These are phyloP conservation scores for Anomalospiza imberbis DNA, from an alignment of 2,797 vertebrate genomes.

Conservation along the genomic window DNA sequence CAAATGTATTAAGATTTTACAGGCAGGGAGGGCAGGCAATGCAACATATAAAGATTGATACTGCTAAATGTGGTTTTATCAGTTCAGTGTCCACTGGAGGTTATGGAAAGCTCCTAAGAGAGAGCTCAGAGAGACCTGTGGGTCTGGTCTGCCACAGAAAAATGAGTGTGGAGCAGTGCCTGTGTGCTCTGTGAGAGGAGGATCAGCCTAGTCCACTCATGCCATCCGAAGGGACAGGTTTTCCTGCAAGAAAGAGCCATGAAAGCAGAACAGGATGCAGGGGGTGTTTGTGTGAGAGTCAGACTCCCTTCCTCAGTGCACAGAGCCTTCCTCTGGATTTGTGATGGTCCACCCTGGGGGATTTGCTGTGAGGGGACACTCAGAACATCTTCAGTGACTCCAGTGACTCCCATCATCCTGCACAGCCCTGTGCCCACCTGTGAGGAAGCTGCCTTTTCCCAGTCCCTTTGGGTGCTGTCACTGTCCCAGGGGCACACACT, in stretches of 20 bases:
- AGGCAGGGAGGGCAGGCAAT: background rate
- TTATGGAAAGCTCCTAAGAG: background rate
- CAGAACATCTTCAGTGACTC: background rate
- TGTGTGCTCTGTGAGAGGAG: background rate
- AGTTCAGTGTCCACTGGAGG: background rate
- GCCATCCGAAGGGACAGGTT: background rate
- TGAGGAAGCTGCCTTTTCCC: background rate
- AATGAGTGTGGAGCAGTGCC: background rate
- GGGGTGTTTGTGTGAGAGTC: background rate
- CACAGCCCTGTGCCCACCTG: background rate
- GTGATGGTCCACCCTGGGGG: fast-evolving
- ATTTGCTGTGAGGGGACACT: background rate
- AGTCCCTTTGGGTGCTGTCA: background rate
- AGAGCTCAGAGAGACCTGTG: background rate
- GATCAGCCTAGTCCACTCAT: background rate
- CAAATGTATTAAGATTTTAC: background rate
- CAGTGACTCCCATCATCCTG: background rate
- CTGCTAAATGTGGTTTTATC: background rate
- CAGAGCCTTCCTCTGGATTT: background rate
- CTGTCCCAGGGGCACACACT: fast-evolving
- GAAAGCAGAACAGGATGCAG: background rate
- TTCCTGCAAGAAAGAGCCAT: background rate
- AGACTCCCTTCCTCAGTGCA: background rate
- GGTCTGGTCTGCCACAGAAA: background rate
- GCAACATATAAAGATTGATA: background rate